Conservation (phyloP, 2,888 invertebrate species). For the Agriotes lineatus region DNA sequence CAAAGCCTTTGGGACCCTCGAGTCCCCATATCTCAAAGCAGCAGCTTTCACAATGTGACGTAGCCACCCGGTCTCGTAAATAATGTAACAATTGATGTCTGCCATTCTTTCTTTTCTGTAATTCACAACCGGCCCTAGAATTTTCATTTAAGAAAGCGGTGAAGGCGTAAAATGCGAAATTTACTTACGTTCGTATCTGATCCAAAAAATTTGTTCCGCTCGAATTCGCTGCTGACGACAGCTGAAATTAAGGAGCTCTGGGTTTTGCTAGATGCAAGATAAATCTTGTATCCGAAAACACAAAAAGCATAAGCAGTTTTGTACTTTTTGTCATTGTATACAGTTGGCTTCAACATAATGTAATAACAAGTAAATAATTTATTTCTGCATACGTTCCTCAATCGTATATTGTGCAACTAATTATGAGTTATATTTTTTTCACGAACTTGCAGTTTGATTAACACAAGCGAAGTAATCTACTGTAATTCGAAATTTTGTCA, state of each 20-base stretch:
- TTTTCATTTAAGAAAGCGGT: slow-evolving; percentile 20
- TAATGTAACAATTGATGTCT: slow-evolving; percentile 47
- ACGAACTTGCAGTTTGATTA: too few species aligned
- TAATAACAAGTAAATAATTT: too few species aligned
- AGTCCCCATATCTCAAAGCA: slow-evolving; percentile 35
- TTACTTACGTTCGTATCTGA: not conserved
- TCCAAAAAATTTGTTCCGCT: slow-evolving; percentile 3
- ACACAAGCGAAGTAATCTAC: too few species aligned
- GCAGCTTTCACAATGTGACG: slow-evolving; percentile 39
- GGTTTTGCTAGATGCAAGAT: not conserved
- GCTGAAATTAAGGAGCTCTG: slow-evolving; percentile 5
- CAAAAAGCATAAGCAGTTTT: too few species aligned
- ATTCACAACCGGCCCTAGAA: slow-evolving; percentile 31
- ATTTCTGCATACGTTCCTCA: too few species aligned
- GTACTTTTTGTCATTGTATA: too few species aligned
- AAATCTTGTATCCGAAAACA: slow-evolving; percentile 3
- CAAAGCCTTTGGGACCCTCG: slow-evolving; percentile 32
- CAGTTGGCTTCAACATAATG: too few species aligned
- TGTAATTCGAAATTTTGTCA: too few species aligned
- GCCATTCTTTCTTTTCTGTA: slow-evolving; percentile 40
- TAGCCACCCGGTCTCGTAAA: slow-evolving; percentile 40
- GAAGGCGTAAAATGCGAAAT: slow-evolving; percentile 8
- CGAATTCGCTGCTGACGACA: not conserved
- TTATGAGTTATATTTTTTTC: too few species aligned
- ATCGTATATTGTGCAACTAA: too few species aligned